Base-by-base conservation (phyloP, 92 coral and sea anemone genomes). In the Isaurus tuberculatus region DNA sequence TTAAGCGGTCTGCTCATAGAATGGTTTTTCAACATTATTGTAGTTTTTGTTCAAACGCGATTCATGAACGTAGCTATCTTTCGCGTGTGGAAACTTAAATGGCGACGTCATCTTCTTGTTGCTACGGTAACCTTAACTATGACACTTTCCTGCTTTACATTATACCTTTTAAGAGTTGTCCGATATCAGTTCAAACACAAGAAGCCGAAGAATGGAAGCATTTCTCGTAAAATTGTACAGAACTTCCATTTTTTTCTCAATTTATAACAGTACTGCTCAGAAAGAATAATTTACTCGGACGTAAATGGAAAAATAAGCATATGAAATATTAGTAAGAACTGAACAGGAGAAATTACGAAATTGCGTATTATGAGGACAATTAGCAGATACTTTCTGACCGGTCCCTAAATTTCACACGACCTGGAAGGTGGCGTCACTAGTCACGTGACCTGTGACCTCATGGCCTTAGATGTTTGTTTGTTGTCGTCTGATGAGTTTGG, bases 51-150 rank as follows among this genome's bases (percentile, higher is more conserved):
- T 43, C 86, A 48, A 28, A 82, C 64, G 20, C 66, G 58, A 36
- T 69, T 22, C 20, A 31, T 42, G 40, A 23, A 69, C 36, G 31
- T 67, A 22, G 66, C 86, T 25, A 82, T 82, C 10, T 32, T 57
- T 1, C 29, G 48, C 10, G 86, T 82, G 55, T 82, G 86, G 79
- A 44, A 36, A 27, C 22, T 44, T 4, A 28, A 48, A 37, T 82
- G 86, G 79, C 67, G 69, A 69, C 65, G 64, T 20, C 86, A 82
- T 61, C 14, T 82, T 15, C 42, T 67, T 23, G 63, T 61, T 69
- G 43, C 22, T 42, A 42, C 46, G 22, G 8, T 82, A 2, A 58
- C 64, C 11, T 16, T 32, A 32, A 49, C 22, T n/a, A 30, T 68
- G 27, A 49, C 29, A 17, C 49, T 82, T 13, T 37, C 27, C 5